A percentile compares a stretch with the other conserved stretches of the same genome.
These are phyloP conservation scores for Morinoia aosen DNA, from an alignment of 2,888 invertebrate genomes.

Conservation along the genomic window DNA sequence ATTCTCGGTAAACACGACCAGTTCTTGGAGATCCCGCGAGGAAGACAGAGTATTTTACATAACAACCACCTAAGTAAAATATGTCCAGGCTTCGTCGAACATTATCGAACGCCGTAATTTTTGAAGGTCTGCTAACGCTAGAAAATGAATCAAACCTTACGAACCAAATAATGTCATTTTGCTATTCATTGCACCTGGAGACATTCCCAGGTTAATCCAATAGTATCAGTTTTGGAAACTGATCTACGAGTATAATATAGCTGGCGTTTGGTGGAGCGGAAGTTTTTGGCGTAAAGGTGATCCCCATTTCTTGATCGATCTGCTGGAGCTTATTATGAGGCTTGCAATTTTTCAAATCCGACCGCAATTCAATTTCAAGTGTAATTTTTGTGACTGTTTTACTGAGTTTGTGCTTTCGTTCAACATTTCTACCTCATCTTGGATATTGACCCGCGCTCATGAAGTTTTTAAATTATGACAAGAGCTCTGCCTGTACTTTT, in stretches of 20 bases:
- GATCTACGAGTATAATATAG: background rate
- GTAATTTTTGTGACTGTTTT: background rate
- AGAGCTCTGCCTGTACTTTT: background rate
- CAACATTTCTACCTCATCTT: background rate
- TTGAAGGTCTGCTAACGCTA: too few relatives aligned
- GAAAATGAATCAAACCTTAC: background rate
- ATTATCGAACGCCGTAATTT: too few relatives aligned
- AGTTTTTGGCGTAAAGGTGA: background rate
- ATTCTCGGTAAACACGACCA: too few relatives aligned
- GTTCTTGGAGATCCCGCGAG: too few relatives aligned
- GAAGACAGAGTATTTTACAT: too few relatives aligned
- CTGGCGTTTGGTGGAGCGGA: background rate
- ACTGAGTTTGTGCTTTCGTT: background rate
- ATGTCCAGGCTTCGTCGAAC: too few relatives aligned
- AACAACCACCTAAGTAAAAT: too few relatives aligned
- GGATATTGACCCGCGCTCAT: background rate
- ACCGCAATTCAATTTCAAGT: background rate
- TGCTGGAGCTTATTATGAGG: background rate
- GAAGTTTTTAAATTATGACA: background rate
- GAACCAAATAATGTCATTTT: background rate
- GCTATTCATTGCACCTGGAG: background rate
- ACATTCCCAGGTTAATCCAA: background rate
- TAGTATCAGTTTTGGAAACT: background rate
- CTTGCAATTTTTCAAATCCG: background rate
- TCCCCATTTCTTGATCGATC: background rate